Percentiles rank a stretch among this genome's conserved stretches.
Evolutionary conservation across 2,797 vertebrate species (phyloP).

Genomic region (Benthosema pterotum): DNA sequence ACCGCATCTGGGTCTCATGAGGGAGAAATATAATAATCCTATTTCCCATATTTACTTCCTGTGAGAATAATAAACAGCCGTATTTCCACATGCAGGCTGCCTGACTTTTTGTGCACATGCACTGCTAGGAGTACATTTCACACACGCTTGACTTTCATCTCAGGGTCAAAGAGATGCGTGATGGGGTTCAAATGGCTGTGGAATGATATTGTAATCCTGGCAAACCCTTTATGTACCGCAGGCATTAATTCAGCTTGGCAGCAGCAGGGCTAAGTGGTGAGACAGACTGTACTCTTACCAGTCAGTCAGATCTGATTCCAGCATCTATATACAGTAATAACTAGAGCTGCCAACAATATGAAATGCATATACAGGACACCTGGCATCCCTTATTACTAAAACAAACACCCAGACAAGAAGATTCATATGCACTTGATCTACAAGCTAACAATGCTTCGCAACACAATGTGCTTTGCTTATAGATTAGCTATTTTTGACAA

Average conservation of each 20-base stretch:
- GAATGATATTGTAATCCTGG: slow-evolving; percentile 20
- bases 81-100: slow-evolving; percentile 30
- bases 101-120: slow-evolving; percentile 35
- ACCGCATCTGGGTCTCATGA: slow-evolving; percentile 44
- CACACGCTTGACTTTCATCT: slow-evolving; percentile 37
- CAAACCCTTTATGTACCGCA: too few species aligned
- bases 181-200: slow-evolving; percentile 21
- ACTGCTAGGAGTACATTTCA: slow-evolving; percentile 23
- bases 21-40: slow-evolving; percentile 3
- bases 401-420: too few species aligned
- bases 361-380: too few species aligned
- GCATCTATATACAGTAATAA: neutral
- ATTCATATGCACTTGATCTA: too few species aligned
- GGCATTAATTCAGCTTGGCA: slow-evolving; percentile 8
- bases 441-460: too few species aligned
- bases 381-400: too few species aligned
- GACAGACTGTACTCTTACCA: slow-evolving; percentile 4
- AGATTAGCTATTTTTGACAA: too few species aligned
- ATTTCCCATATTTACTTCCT: slow-evolving; percentile 17
- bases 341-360: too few species aligned
- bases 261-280: slow-evolving; percentile 10
- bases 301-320: neutral
- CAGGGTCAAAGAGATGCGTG: slow-evolving; percentile 32
- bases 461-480: too few species aligned
- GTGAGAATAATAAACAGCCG: slow-evolving; percentile 24